Evolutionary conservation across 2,888 invertebrate species (phyloP), one percentile per base, ranked within the genome.

Genomic region (Mythimna impura): DNA sequence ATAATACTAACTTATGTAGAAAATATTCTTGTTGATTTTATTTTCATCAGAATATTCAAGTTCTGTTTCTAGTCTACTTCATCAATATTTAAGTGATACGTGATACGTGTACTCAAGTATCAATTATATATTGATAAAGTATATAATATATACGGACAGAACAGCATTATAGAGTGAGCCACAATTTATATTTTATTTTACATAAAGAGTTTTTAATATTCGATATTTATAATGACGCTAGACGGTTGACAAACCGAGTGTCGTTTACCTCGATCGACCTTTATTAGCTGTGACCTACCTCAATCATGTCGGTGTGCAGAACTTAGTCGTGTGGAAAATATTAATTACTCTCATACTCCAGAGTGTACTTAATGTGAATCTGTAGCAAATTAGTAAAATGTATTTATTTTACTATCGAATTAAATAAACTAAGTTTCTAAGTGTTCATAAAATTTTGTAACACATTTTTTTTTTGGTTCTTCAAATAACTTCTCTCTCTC

Each of bases 251-350:
- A 82, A 71, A 82, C 71, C 54, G 43, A 25, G 57, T 65, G 78
- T 78, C 78, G 25, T 82, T 30, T 47, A 78, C 82, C 82, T 62
- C 36, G 20, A n/a, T 34, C 25, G 34, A 80, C 82, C 71, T 70
- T 77, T 52, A 17, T 30, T 17, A 55, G 54, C 36, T 52, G 22
- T 67, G 67, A 82, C 82, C 78, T 71, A 62, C 61, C 54, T 17
- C 34, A 58, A 78, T 62, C 25, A 34, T 20, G n/a, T 58, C 47
- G 30, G 12, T 47, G 65, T 65, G 40, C 9, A 67, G 62, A 58
- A 54, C 9, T 12, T 60, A 77, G 14, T 58, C 20, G 25, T 77
- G 36, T 82, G 25, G 57, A 62, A 52, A 71, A 68, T 65, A 58
- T 20, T 62, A 61, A 78, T 78, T 54, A 67, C 12, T 17, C 10